These are phyloP conservation scores for Helostoma temminkii DNA, from an alignment of 2,797 vertebrate species.

Conservation along the genomic window DNA sequence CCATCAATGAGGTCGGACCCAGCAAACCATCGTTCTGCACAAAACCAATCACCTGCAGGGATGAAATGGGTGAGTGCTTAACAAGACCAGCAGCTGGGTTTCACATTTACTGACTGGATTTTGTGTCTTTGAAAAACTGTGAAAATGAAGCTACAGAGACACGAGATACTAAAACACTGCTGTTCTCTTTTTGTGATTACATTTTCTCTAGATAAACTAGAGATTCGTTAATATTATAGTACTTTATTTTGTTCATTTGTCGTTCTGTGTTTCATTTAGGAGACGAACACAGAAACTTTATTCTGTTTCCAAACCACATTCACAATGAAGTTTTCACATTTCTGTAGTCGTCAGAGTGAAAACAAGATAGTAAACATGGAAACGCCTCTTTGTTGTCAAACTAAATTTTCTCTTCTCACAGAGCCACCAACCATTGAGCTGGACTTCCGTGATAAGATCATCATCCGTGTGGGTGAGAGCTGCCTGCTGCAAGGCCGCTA, in stretches of 20 bases:
- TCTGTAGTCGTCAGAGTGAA: neutral
- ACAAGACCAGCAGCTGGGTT: no score
- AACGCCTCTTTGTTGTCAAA: neutral
- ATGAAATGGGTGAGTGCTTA: slow-evolving; percentile 90
- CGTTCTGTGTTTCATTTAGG: no score
- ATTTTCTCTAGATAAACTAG: no score
- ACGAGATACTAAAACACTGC: slow-evolving; percentile 1
- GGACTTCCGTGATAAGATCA: slow-evolving; percentile 96
- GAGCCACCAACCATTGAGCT: slow-evolving; percentile 96
- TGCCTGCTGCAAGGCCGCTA: slow-evolving; percentile 93
- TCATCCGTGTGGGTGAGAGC: slow-evolving; percentile 93
- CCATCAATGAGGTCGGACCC: slow-evolving; percentile 94
- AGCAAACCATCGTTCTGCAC: slow-evolving; percentile 97
- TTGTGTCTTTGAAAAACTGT: neutral
- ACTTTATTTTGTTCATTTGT: no score
- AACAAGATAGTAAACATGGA: neutral
- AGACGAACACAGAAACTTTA: no score
- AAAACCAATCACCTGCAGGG: slow-evolving; percentile 96
- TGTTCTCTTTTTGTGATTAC: no score
- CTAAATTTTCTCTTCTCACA: slow-evolving; percentile 63
- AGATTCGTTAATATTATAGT: no score
- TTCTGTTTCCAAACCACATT: neutral
- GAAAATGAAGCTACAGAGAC: no score
- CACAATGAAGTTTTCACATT: neutral
- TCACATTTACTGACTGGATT: neutral